Evolutionary conservation across 1,140 invertebrate genomes (phyloP), one percentile per base, ranked within the genome.

Genomic region (Teleopsis dalmanni): DNA sequence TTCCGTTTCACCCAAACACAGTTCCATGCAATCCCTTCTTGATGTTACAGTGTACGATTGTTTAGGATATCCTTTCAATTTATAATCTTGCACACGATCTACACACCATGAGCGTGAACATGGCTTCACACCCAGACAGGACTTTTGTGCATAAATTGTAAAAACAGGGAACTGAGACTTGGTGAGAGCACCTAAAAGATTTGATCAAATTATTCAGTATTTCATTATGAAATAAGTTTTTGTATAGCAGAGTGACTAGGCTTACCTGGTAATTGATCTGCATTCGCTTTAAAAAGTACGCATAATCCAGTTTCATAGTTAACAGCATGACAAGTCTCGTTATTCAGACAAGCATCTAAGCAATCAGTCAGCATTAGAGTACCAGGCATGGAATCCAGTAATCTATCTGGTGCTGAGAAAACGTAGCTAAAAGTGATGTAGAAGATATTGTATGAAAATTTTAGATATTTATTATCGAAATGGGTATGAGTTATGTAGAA

Each of bases 231-330:
- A 23, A 47, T 8, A 42, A 10, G 40, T 22, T 43, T n/a, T 43
- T 26, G 14, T 27, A 23, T n/a, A 43, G n/a, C 25, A 11, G 8
- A 41, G 14, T n/a, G n/a, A n/a, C n/a, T n/a, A n/a, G n/a, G n/a
- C 78, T 83, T 77, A 91, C 88, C 87, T 70, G 90, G 89, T 64
- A 88, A 77, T 68, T 84, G 81, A 68, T 89, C 87, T 45, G 89
- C 88, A 65, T 88, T 87, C 16, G 87, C 86, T 60, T 83, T 85
- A 76, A 95, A 93, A 26, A 94, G 78, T 47, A 94, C 88, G 72
- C 91, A 95, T 16, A 95, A 81, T 18, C 91, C 91, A 23, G 91
- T 95, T 76, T 95, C 91, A 74, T 92, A 95, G 77, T 94, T 95
- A 68, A 94, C 85, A 36, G 90, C 83, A 62, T 84, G 82, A 73